Evolutionary conservation across 1,140 invertebrate species (phyloP), one percentile per base, ranked within the genome.

Genomic region (Leptinotarsa lineolata): DNA sequence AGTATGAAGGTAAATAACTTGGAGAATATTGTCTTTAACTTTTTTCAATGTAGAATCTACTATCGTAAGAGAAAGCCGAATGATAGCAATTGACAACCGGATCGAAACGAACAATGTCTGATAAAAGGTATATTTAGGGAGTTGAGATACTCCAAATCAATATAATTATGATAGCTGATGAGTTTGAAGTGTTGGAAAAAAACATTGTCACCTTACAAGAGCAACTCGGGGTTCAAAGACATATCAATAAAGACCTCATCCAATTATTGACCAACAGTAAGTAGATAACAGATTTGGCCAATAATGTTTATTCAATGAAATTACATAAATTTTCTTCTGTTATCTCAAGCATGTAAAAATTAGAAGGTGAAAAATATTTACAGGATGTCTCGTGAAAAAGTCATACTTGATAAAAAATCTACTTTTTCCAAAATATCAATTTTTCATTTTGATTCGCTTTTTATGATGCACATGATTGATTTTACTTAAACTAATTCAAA

Each of bases 1-100:
- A 68, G 67, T 68, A 68, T 68, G 8, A 45, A 22, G 24, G 67
- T 54, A 68, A 68, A 68, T 68, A 68, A 68, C 54, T 45, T 68
- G 67, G 16, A 30, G 48, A 54, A 54, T 54, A 54, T 54, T 54
- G n/a, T 21, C 15, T 63, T 39, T 8, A 11, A 11, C 1, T 39
- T 39, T 39, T 39, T 39, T 39, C 0, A 39, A 63, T 20, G 20
- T 18, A 63, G 20, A 24, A 18, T 30, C 24, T 63, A 15, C 21
- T 20, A 21, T 18, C 20, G 20, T 63, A 21, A 63, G 11, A 39
- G 61, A 20, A 30, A 63, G 15, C 61, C 24, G 61, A 63, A 63
- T 63, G 61, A 63, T 63, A 63, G 21, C 61, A 0, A 63, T 63
- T n/a, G 15, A 21, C 15, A 20, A 20, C 13, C 61, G 20, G 61